phyloP scores from a whole-genome alignment of 2,888 invertebrate species.

The Hyposoter dolosus region DNA sequence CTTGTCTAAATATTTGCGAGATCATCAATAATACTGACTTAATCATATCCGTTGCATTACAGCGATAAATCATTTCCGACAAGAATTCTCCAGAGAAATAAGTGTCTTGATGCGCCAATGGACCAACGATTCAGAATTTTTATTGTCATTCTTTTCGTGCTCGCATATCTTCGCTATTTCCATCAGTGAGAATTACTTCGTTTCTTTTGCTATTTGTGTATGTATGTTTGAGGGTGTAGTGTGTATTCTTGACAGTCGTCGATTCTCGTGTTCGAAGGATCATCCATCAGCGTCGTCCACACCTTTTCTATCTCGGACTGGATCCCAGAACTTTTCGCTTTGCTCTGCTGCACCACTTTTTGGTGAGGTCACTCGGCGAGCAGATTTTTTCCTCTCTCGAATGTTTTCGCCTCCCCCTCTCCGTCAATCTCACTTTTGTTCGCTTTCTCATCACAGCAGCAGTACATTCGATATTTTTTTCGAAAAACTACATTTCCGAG shows the following conservation, averaged over 20 bases:
- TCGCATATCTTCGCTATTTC: constrained; percentile 30
- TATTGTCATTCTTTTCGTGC: constrained; percentile 40
- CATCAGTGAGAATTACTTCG: constrained; percentile 34
- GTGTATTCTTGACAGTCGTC: constrained; percentile 37
- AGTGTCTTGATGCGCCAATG: constrained; percentile 17
- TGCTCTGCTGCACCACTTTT: constrained; percentile 27
- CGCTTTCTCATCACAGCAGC: constrained; percentile 9
- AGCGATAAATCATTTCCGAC: constrained; percentile 41
- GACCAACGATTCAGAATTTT: constrained; percentile 42
- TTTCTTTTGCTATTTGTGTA: background rate
- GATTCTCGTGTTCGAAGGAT: constrained; percentile 49
- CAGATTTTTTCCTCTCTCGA: constrained; percentile 26
- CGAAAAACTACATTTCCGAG: constrained; percentile 14
- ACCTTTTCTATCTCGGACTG: constrained; percentile 24
- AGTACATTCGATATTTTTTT: background rate
- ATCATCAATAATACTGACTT: constrained; percentile 2
- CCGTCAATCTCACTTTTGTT: constrained; percentile 27
- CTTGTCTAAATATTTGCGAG: background rate
- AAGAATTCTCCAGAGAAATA: constrained; percentile 17
- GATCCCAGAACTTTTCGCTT: constrained; percentile 38
- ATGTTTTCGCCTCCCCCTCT: background rate
- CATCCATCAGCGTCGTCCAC: constrained; percentile 53
- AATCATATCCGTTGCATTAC: background rate
- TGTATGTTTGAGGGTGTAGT: background rate
- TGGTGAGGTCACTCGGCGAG: constrained; percentile 22